Evolutionary conservation across 2,113 vertebrate genomes (phyloP), one percentile per base, ranked within the genome.

Genomic region (Rhynchopsitta pachyrhyncha): DNA sequence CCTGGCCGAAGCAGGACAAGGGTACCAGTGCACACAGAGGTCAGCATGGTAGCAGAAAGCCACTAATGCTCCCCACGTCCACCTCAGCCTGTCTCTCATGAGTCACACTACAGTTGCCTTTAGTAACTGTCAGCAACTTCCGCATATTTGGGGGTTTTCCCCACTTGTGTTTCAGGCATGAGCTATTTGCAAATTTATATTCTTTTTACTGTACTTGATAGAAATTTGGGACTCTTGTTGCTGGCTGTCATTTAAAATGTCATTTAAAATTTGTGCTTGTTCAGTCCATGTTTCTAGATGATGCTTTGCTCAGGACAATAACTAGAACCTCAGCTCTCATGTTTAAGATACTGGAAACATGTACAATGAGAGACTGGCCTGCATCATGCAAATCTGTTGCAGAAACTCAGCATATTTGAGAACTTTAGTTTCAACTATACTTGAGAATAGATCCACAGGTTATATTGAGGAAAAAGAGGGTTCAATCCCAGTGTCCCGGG

Each of bases 141-240:
- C n/a, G 20, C 1, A 9, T 0, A 0, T 5, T 35, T 44, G 14
- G 19, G 14, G 1, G 0, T 7, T 18, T 22, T 6, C 27, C 8
- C 24, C 14, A 19, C 20, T 24, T 42, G 27, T 11, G 31, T 67
- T 93, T 86, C 41, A 82, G 55, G 20, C 29, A 25, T 8, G 15
- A 88, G 11, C 25, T 47, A 23, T 71, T 76, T 75, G 63, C 15
- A 60, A 50, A 82, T 60, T 46, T 60, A 5, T 11, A 17, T 42
- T 67, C 28, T 67, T 85, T 86, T 76, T 79, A 46, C 20, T 41
- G 13, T n/a, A 57, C 28, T 55, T 11, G 27, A 35, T 53, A 67
- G 35, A 79, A 75, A 59, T 29, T 8, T 28, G 44, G 55, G 17
- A 73, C 7, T 11, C 11, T 64, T 53, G 44, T 14, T 74, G 31